Conservation (phyloP, 1,140 invertebrate species). For the Euwallacea fornicatus region DNA sequence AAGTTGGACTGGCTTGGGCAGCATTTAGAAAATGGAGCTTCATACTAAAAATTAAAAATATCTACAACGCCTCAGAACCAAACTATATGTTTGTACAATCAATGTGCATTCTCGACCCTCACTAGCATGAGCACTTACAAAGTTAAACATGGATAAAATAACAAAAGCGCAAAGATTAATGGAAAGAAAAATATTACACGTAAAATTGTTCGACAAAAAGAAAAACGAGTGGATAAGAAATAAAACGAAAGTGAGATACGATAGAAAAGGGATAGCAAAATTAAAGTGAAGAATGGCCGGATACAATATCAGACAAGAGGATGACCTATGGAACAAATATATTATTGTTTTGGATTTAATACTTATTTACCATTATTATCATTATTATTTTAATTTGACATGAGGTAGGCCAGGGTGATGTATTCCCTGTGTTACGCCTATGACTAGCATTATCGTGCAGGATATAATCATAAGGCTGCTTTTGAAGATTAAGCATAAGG, state of each 20-base stretch:
- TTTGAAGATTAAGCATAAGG: too few relatives aligned
- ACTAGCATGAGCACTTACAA: neutral
- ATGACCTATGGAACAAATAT: neutral
- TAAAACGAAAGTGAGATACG: neutral
- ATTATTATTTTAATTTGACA: too few relatives aligned
- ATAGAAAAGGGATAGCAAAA: neutral
- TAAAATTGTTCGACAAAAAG: neutral
- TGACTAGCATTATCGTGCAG: too few relatives aligned
- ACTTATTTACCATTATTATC: too few relatives aligned
- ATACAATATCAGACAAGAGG: neutral
- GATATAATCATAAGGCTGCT: too few relatives aligned
- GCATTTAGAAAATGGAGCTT: neutral
- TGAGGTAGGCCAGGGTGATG: too few relatives aligned
- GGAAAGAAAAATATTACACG: neutral
- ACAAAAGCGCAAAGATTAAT: neutral
- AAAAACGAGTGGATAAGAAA: neutral
- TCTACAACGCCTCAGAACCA: neutral
- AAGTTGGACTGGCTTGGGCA: neutral
- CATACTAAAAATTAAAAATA: too few relatives aligned
- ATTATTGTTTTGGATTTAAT: too few relatives aligned
- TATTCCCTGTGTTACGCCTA: too few relatives aligned
- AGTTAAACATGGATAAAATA: neutral
- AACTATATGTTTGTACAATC: neutral
- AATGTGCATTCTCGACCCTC: neutral
- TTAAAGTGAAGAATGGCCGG: too few relatives aligned